Evolutionary conservation across 2,797 vertebrate species (phyloP).

Genomic region (Ctenosaura bakeri): DNA sequence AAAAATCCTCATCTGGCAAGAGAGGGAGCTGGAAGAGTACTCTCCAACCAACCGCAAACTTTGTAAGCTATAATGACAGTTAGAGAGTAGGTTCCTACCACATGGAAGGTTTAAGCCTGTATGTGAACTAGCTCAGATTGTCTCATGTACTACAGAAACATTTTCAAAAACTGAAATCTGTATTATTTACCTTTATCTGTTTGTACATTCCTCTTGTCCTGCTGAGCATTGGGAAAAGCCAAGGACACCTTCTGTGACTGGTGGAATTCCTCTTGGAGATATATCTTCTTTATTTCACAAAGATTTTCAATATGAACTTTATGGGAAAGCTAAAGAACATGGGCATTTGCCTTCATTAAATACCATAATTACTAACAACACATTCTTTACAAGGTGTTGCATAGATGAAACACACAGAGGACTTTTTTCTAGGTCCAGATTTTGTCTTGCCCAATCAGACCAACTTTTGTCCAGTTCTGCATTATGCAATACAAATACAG

Average conservation of each 20-base stretch:
- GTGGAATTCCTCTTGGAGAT: conserved; percentile 84
- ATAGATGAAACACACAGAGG: background rate
- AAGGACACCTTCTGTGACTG: conserved; percentile 73
- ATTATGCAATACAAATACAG: background rate
- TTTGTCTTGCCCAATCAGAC: background rate
- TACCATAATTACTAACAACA: conserved; percentile 15
- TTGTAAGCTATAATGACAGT: no score
- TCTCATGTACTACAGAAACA: background rate
- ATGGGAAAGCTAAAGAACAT: conserved; percentile 82
- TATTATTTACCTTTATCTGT: conserved; percentile 75
- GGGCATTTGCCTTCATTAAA: conserved; percentile 7
- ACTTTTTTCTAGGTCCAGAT: background rate
- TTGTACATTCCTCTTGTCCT: conserved; percentile 51
- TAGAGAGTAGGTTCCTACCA: background rate
- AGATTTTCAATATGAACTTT: conserved; percentile 89
- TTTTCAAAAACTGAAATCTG: background rate
- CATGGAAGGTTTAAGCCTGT: background rate
- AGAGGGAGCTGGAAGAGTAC: background rate
- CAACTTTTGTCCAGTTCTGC: background rate
- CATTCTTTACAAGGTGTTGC: background rate
- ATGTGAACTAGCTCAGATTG: background rate
- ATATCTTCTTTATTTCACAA: conserved; percentile 90
- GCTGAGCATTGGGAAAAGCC: conserved; percentile 68
- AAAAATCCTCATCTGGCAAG: background rate
- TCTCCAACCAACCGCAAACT: background rate